phyloP scores from a whole-genome alignment of 2,797 vertebrate species.

The Sardinella longiceps region DNA sequence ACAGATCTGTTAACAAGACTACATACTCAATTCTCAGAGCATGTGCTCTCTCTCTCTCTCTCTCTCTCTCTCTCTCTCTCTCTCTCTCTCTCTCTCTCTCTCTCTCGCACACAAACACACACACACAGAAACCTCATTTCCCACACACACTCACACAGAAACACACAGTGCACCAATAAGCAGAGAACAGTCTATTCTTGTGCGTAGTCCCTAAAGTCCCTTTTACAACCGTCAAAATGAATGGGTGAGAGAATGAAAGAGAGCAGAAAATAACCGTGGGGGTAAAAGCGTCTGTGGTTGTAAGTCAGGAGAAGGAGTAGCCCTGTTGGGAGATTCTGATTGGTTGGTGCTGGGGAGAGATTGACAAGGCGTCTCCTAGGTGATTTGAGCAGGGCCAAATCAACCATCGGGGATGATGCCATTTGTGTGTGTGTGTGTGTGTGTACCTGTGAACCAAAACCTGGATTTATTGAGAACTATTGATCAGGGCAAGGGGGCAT shows the following conservation, averaged over 20 bases:
- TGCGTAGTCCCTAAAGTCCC: background rate
- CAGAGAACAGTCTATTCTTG: slow-evolving; percentile 1
- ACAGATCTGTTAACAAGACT: slow-evolving; percentile 2
- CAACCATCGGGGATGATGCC: background rate
- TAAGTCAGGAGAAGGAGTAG: background rate
- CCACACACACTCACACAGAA: slow-evolving; percentile 12
- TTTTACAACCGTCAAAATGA: slow-evolving; percentile 35
- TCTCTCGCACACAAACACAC: too few relatives aligned
- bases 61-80: too few relatives aligned
- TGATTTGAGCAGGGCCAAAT: slow-evolving; percentile 9
- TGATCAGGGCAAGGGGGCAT: background rate
- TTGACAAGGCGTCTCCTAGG: slow-evolving; percentile 25
- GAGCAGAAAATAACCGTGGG: slow-evolving; percentile 15
- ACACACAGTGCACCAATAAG: slow-evolving; percentile 9
- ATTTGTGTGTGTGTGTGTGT: slow-evolving; percentile 7
- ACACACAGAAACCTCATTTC: slow-evolving; percentile 6
- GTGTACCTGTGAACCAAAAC: slow-evolving; percentile 9
- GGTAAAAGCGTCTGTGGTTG: slow-evolving; percentile 3
- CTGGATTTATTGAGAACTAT: slow-evolving; percentile 22
- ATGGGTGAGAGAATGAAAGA: slow-evolving; percentile 33
- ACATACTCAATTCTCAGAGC: background rate
- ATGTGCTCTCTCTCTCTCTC: too few relatives aligned
- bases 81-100: too few relatives aligned
- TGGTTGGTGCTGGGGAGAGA: background rate
- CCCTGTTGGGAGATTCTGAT: background rate